Base-by-base conservation (phyloP, 2,797 vertebrate genomes). In the Leptodactylus fallax region DNA sequence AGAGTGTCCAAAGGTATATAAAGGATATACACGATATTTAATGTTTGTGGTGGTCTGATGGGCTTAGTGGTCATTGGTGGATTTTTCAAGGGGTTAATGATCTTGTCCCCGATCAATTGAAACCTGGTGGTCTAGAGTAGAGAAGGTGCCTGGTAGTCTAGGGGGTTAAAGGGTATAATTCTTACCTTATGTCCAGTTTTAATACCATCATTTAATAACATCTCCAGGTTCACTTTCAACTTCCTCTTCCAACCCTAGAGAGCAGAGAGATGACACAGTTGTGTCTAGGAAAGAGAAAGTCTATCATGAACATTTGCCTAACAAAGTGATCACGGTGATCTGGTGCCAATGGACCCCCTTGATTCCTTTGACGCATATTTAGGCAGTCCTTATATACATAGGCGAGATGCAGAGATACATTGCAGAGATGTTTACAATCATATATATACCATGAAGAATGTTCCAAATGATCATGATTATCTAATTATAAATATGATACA, bases 401-500 rank as follows among this genome's bases (percentile, higher is more conserved):
- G 10, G n/a, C 47, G 53, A 23, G 21, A 77, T 77, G 21, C 53
- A 77, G 6, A 77, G 11, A 14, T 77, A 77, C 11, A 77, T 53
- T 77, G 12, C 47, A 60, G 25, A 58, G 27, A 74, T 47, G 82
- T 25, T 84, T 84, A 76, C 14, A 49, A 60, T 72, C 56, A 49
- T 23, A 25, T 23, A 36, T 36, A 49, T 21, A 72, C 13, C 27
- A 80, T 77, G 13, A 85, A 63, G 16, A 63, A 85, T 58, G 60
- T 85, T 77, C 45, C 71, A 85, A 63, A 51, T 61, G 72, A 63
- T 51, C 4, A 7, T 27, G 14, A 77, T 85, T 77, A 85, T 58
- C 56, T 51, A 63, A 85, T 85, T 77, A 78, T 78, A 85, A 78
- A 65, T 77, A 77, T 49, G 83, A 53, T 76, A 63, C 71, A 76